Evolutionary conservation across 1,140 invertebrate genomes (phyloP).

Genomic region (Formica selysi): DNA sequence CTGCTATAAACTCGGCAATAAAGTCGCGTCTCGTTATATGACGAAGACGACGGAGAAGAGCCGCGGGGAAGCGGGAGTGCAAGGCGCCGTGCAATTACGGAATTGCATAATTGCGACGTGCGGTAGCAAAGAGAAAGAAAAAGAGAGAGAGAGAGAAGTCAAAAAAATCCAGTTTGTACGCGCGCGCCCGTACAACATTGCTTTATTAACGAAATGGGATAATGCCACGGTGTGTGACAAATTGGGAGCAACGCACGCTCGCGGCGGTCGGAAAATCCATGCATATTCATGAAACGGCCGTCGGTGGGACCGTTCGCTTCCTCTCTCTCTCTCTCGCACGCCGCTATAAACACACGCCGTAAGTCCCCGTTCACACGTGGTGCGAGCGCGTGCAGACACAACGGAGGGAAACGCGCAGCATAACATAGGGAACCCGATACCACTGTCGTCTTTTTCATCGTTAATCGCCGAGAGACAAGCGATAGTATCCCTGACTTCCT

Average conservation of each 20-base stretch:
- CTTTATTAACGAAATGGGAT: slow-evolving; percentile 86
- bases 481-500: neutral
- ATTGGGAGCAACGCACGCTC: slow-evolving; percentile 85
- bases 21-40: slow-evolving; percentile 76
- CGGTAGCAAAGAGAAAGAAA: slow-evolving; percentile 56
- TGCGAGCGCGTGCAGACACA: neutral
- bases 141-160: slow-evolving; percentile 44
- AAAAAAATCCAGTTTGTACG: neutral
- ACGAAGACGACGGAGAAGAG: neutral
- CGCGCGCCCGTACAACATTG: slow-evolving; percentile 78
- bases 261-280: slow-evolving; percentile 81
- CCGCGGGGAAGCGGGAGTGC: slow-evolving; percentile 44
- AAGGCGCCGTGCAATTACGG: slow-evolving; percentile 81
- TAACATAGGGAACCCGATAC: slow-evolving; percentile 15
- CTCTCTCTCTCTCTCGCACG: neutral
- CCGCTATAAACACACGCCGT: slow-evolving; percentile 30
- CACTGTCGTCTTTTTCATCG: slow-evolving; percentile 56
- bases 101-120: slow-evolving; percentile 82
- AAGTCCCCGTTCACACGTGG: slow-evolving; percentile 76
- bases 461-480: slow-evolving; percentile 47
- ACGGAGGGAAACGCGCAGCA: neutral
- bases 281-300: slow-evolving; percentile 83
- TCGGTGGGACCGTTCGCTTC: slow-evolving; percentile 71
- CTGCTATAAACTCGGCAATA: slow-evolving; percentile 73
- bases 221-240: slow-evolving; percentile 86